Evolutionary conservation across 2,888 invertebrate genomes (phyloP), one percentile per base, ranked within the genome.

Genomic region (Hypercompe scribonia): DNA sequence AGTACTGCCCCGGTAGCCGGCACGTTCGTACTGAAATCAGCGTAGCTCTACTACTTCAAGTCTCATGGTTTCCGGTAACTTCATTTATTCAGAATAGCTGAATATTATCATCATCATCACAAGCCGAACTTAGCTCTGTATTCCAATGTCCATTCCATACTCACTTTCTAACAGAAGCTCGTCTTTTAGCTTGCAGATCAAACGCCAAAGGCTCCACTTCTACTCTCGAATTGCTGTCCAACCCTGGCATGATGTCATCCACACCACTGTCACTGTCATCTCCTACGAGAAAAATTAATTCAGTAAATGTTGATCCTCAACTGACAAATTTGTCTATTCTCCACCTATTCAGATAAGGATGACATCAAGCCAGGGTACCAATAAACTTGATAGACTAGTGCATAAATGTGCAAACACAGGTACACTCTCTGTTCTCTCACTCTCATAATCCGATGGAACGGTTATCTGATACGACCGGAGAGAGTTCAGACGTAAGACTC

Each of bases 151-250:
- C 28, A 31, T n/a, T 28, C 33, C 13, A 39, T 75, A 78, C 78
- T 80, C 72, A 94, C 94, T 88, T 87, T 63, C 87, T 83, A 0
- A 92, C 86, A 31, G 88, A 83, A 0, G 90, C 89, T 24, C 91
- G 81, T 67, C 93, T 88, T 58, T 86, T 87, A 7, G 90, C 89
- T 58, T 92, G 91, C 8, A 93, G 67, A 65, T 92, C 91, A 11
- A 91, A 88, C 0, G 91, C 87, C 7, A 85, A 10, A 0, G 94
- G 92, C 67, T 92, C 91, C n/a, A 93, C 81, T 0, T 92, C 91
- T 0, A 90, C 83, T n/a, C 83, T 81, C 0, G 93, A 94, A 71
- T 93, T 90, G 81, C 93, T 94, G 58, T 92, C 92, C 39, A 91
- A 71, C 0, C 88, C 93, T 0, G 92, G 92, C 78, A 93, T 86